Evolutionary conservation across 2,888 invertebrate species (phyloP), one percentile per base, ranked within the genome.

Genomic region (Nowickia ferox): DNA sequence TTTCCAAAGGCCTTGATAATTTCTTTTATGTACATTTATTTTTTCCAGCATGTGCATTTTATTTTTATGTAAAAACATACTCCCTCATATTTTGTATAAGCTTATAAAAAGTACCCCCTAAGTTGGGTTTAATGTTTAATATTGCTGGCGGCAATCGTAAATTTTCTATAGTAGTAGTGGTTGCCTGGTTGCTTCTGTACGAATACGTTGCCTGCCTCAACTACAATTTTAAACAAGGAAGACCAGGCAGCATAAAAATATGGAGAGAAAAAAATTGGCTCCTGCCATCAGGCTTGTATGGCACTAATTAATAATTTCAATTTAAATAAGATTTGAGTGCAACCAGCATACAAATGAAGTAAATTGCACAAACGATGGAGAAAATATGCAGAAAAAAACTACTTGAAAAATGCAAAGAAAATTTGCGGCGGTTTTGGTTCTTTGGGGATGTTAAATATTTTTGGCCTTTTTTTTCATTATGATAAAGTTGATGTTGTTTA

Each of bases 261-360:
- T 5, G 19, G 9, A 19, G 13, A 44, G 40, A 48, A 51, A 78
- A 84, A 22, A 51, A 53, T 51, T 83, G 59, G 48, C 44, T 80
- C 40, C 69, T 55, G 68, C 61, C 69, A 72, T 66, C 38, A 59
- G 69, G 71, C 65, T 71, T 55, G 65, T 66, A 51, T 76, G 82
- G 57, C 79, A 74, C 81, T 85, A 87, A 87, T 87, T 87, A 87
- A 84, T 87, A 87, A 84, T 84, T 87, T 82, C 81, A 85, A 85
- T 87, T 87, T 86, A 87, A 84, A 86, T 87, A 80, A 82, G 86
- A 87, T 86, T 86, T 82, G 69, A 81, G 77, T 77, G 76, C 74
- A 84, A 63, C 78, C 79, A 84, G 83, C 84, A 87, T 86, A 76
- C 71, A 86, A 84, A 79, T 84, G 82, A 55, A 86, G 66, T 78